Evolutionary conservation across 2,888 invertebrate species (phyloP).

Genomic region (Tetranychus truncatus): DNA sequence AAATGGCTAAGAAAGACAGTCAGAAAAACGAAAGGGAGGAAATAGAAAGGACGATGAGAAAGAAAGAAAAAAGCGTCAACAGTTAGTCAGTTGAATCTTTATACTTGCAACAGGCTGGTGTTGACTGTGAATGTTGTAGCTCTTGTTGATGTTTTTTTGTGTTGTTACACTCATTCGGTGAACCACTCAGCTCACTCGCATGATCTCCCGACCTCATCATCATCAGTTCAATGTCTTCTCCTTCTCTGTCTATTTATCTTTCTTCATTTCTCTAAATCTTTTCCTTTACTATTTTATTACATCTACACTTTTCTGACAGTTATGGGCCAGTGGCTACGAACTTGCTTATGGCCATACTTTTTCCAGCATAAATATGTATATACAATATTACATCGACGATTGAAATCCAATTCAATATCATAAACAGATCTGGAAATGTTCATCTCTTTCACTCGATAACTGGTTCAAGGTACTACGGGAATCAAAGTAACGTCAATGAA

Average conservation of each 20-base stretch:
- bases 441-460: too few species aligned
- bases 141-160: not conserved
- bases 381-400: not conserved
- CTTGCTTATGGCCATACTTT: not conserved
- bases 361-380: not conserved
- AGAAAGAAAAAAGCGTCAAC: too few species aligned
- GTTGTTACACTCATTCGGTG: not conserved
- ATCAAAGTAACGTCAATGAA: too few species aligned
- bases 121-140: not conserved
- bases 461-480: too few species aligned
- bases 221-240: not conserved
- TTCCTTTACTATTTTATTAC: not conserved
- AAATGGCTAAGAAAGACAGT: not conserved
- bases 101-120: not conserved
- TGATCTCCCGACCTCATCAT: not conserved
- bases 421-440: too few species aligned
- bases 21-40: not conserved
- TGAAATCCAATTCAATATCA: too few species aligned
- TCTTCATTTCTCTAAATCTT: not conserved
- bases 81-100: too few species aligned
- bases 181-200: not conserved
- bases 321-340: not conserved
- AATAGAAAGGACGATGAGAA: too few species aligned
- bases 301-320: not conserved
- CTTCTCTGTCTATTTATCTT: not conserved